phyloP scores from a whole-genome alignment of 2,888 invertebrate species.

The Philaethria dido region DNA sequence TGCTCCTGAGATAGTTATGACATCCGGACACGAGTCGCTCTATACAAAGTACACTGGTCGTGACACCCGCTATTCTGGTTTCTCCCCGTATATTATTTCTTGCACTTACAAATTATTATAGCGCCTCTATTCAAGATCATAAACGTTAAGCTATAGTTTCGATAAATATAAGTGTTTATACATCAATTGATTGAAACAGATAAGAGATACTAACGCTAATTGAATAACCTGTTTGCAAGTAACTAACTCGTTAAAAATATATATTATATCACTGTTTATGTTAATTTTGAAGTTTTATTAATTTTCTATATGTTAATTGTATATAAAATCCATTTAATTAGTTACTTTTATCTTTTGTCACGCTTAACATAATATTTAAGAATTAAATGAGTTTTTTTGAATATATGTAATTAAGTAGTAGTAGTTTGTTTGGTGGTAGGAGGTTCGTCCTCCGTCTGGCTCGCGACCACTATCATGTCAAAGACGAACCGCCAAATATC shows the following conservation, averaged over 20 bases:
- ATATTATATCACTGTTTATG: background rate
- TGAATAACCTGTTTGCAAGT: conserved; percentile 13
- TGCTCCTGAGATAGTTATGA: conserved; percentile 35
- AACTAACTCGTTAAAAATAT: conserved; percentile 1
- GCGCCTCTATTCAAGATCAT: conserved; percentile 17
- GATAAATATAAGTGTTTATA: conserved; percentile 21
- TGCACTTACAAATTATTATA: conserved; percentile 21
- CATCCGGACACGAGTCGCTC: conserved; percentile 31
- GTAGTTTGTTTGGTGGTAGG: too few species aligned
- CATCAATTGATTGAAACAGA: conserved; percentile 5
- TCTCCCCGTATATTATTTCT: conserved; percentile 28
- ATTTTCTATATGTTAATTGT: background rate
- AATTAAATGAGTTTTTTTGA: too few species aligned
- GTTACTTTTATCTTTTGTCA: background rate
- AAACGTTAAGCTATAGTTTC: conserved; percentile 6
- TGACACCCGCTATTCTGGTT: conserved; percentile 32
- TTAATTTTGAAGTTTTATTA: background rate
- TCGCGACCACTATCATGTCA: too few species aligned
- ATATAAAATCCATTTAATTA: background rate
- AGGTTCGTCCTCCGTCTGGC: too few species aligned
- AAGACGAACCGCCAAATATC: too few species aligned
- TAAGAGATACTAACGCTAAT: conserved; percentile 13
- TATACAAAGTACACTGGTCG: conserved; percentile 28
- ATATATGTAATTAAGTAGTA: too few species aligned
- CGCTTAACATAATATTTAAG: too few species aligned